Evolutionary conservation across 2,113 vertebrate genomes (phyloP), one percentile per base, ranked within the genome.

Genomic region (Tetrax tetrax): DNA sequence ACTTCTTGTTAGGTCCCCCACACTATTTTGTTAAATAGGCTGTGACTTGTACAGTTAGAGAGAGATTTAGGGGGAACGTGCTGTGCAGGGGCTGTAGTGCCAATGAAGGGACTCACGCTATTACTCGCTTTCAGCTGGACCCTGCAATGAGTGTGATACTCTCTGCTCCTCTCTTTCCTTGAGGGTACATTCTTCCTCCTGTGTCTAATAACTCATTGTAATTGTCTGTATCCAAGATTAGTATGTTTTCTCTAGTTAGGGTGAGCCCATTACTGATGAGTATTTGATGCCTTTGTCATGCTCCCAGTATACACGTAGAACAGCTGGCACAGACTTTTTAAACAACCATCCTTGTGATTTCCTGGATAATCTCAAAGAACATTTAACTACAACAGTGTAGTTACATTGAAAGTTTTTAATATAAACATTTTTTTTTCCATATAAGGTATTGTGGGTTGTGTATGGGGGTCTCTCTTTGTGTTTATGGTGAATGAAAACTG

Each of bases 241-340:
- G 23, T 78, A 21, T 78, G 37, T 64, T 87, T 74, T 91, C 57
- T 78, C 41, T 70, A 21, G 43, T 74, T 77, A 41, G 29, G 14
- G 33, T 90, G 83, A 91, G 79, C 41, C 81, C 72, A 85, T 88
- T 54, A 9, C 50, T 87, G 91, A 61, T 59, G 47, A 86, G 45
- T 31, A 79, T 70, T 94, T 87, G 71, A 83, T 94, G 90, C 38
- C 28, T 93, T 93, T 93, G 83, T 90, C 80, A 90, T 85, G 48
- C 35, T 93, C 76, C 59, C 83, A 71, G 65, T 80, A 69, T 85
- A 85, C 53, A 61, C 61, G 65, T 4, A 37, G 69, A 90, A 54
- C 90, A 91, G 79, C 83, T 95, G 87, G 70, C 80, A 79, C 29
- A 48, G 74, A 53, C 18, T 92, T 92, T 72, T 83, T 86, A 92